Evolutionary conservation across 2,888 invertebrate species (phyloP).

Genomic region (Cremastinae sp.): DNA sequence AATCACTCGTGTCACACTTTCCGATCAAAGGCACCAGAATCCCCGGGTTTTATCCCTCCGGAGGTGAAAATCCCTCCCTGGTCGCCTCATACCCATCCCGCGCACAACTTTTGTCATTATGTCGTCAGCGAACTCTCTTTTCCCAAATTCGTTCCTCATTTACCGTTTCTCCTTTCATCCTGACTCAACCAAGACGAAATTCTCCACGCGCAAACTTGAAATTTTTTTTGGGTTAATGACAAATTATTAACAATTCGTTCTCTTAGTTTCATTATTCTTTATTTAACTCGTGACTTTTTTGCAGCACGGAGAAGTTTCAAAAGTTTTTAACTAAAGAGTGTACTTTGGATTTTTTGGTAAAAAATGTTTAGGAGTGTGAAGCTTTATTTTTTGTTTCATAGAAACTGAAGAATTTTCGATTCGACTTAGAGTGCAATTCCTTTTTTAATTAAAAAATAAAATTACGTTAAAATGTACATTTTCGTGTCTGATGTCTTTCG

Average conservation of each 20-base stretch:
- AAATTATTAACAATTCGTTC: neutral
- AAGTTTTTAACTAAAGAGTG: too few species aligned
- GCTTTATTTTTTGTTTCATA: too few species aligned
- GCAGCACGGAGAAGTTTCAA: too few species aligned
- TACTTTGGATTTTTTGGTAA: too few species aligned
- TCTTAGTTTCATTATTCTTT: neutral
- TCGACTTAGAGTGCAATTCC: too few species aligned
- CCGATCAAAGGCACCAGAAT: conserved; percentile 69
- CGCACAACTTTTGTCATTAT: conserved; percentile 58
- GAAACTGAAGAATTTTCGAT: too few species aligned
- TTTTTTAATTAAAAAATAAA: too few species aligned
- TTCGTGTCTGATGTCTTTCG: too few species aligned
- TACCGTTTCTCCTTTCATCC: conserved; percentile 1
- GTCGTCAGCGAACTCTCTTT: conserved; percentile 36
- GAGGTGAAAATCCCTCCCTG: conserved; percentile 7
- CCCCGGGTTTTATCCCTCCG: conserved; percentile 64
- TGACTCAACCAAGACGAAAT: neutral
- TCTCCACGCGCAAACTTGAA: neutral
- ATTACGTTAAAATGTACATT: too few species aligned
- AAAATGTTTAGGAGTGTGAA: too few species aligned
- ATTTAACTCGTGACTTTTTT: too few species aligned
- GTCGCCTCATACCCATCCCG: too few species aligned
- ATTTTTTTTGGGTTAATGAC: neutral
- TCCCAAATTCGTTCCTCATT: conserved; percentile 14
- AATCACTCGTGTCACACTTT: conserved; percentile 76